Percentiles rank a stretch among this genome's conserved stretches.
Evolutionary conservation across 2,113 vertebrate species (phyloP).

Genomic region (Turdus rufiventris): DNA sequence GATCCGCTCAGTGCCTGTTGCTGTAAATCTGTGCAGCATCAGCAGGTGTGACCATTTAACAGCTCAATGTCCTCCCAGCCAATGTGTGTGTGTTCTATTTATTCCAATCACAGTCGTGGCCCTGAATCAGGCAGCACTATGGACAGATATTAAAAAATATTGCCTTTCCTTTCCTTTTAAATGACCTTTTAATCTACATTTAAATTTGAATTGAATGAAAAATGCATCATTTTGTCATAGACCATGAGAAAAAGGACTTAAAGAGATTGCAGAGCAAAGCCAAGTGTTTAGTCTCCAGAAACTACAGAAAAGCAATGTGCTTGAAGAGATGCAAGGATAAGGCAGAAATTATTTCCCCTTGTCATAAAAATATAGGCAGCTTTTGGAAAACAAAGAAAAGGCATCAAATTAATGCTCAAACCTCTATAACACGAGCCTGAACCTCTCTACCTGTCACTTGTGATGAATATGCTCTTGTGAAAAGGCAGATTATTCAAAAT

Average conservation of each 20-base stretch:
- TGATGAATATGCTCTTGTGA: conserved; percentile 49
- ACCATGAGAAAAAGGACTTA: background rate
- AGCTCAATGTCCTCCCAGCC: conserved; percentile 48
- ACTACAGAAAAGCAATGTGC: background rate
- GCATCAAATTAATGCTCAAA: conserved; percentile 53
- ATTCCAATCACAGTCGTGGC: conserved; percentile 46
- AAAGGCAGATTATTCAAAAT: conserved; percentile 60
- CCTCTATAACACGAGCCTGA: conserved; percentile 1
- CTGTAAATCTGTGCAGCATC: conserved; percentile 80
- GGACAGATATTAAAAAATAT: conserved; percentile 71
- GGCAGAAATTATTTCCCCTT: conserved; percentile 31
- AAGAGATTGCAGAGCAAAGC: background rate
- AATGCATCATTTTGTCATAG: conserved; percentile 60
- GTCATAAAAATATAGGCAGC: conserved; percentile 56
- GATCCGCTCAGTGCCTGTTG: conserved; percentile 20
- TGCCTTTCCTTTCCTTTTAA: conserved; percentile 72
- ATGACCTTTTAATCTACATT: conserved; percentile 71
- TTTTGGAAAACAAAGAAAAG: conserved; percentile 56
- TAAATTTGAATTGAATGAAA: conserved; percentile 66
- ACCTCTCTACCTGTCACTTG: conserved; percentile 43
- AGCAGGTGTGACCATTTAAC: conserved; percentile 75
- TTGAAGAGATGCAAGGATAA: conserved; percentile 33
- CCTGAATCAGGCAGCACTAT: conserved; percentile 36
- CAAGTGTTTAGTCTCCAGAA: conserved; percentile 41
- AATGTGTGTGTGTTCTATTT: conserved; percentile 63